phyloP scores from a whole-genome alignment of 2,797 vertebrate species.

The Xiphorhynchus erythropygius region DNA sequence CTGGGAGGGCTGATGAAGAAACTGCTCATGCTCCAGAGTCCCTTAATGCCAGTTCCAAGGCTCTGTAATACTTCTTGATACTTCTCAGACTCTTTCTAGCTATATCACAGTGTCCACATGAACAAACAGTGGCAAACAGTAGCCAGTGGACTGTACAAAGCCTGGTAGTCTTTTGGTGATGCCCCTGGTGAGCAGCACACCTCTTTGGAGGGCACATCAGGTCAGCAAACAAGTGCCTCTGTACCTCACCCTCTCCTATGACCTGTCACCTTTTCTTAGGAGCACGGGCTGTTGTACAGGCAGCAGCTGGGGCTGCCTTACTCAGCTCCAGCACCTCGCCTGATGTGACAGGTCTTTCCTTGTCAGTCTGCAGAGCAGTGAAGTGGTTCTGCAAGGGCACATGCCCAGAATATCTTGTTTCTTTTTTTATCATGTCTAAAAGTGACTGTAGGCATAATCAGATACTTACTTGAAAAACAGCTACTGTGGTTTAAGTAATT shows the following conservation, averaged over 20 bases:
- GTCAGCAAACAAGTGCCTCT: not conserved
- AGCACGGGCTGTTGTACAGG: no score
- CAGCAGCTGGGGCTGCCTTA: not conserved
- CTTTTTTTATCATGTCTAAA: not conserved
- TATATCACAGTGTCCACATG: not conserved
- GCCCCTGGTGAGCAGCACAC: not conserved
- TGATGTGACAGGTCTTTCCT: not conserved
- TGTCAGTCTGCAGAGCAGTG: not conserved
- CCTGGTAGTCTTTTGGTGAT: not conserved
- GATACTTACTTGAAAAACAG: not conserved
- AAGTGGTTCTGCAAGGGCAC: not conserved
- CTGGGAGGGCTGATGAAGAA: not conserved
- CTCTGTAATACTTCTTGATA: not conserved
- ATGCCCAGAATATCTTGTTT: not conserved
- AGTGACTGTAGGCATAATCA: not conserved
- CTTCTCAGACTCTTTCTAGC: not conserved
- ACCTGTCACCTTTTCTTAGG: rapidly evolving
- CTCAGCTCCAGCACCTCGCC: not conserved
- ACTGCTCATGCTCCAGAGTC: not conserved
- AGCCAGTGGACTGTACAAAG: not conserved
- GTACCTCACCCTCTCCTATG: not conserved
- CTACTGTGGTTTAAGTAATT: not conserved
- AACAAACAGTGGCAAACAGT: not conserved
- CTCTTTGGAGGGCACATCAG: not conserved
- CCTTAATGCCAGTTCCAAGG: not conserved